A percentile compares a stretch with the other conserved stretches of the same genome.
These are phyloP conservation scores for Chrysomallon squamiferum DNA, from an alignment of 1,140 invertebrate genomes.

Conservation along the genomic window DNA sequence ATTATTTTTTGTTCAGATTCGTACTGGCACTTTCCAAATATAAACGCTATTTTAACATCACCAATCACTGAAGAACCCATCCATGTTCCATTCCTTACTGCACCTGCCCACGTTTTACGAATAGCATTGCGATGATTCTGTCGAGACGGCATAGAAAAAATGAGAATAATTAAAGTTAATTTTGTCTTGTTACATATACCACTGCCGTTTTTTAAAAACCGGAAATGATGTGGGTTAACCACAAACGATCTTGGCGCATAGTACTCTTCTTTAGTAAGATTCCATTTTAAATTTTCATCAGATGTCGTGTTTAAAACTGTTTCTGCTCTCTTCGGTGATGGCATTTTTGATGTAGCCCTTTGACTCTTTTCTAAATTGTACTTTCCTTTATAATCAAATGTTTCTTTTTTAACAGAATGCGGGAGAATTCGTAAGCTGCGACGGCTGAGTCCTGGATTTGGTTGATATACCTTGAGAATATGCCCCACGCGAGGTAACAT, in stretches of 20 bases:
- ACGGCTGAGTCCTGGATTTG: too few relatives aligned
- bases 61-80: background rate
- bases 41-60: slow-evolving; percentile 21
- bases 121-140: slow-evolving; percentile 2
- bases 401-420: too few relatives aligned
- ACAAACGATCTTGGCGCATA: background rate
- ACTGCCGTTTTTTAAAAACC: background rate
- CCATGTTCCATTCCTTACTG: background rate
- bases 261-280: background rate
- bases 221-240: slow-evolving; percentile 9
- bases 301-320: too few relatives aligned
- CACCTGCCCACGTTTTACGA: background rate
- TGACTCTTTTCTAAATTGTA: too few relatives aligned
- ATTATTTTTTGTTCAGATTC: background rate
- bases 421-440: too few relatives aligned
- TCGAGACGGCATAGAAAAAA: slow-evolving; percentile 1
- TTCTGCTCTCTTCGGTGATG: too few relatives aligned
- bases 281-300: too few relatives aligned
- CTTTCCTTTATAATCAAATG: too few relatives aligned
- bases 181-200: background rate
- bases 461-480: too few relatives aligned
- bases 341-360: too few relatives aligned
- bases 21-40: slow-evolving; percentile 10
- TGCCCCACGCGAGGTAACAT: too few relatives aligned
- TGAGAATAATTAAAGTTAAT: background rate